phyloP scores from a whole-genome alignment of 1,140 invertebrate species.

The Rhagoletis pomonella region DNA sequence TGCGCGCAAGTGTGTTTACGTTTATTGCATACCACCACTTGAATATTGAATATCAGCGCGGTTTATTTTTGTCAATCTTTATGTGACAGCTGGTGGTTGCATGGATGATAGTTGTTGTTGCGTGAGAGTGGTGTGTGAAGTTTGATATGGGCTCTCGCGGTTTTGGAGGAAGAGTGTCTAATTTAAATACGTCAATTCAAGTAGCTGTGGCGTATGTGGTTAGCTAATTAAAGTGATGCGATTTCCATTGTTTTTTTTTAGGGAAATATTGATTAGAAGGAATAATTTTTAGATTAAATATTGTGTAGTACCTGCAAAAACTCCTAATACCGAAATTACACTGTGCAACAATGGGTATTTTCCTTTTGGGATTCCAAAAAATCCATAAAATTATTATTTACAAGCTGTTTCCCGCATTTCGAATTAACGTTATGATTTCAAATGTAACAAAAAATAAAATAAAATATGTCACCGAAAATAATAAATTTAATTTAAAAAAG shows the following conservation, averaged over 20 bases:
- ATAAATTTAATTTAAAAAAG: too few species aligned
- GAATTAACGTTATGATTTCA: too few species aligned
- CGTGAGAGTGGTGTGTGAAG: not conserved
- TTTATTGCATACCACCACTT: not conserved
- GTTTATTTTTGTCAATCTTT: slow-evolving; percentile 34
- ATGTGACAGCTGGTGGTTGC: slow-evolving; percentile 32
- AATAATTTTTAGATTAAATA: not conserved
- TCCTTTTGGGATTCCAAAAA: too few species aligned
- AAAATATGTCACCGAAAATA: too few species aligned
- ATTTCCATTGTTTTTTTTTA: slow-evolving; percentile 20
- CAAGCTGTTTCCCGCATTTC: too few species aligned
- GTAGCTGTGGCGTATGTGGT: not conserved
- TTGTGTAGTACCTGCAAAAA: too few species aligned
- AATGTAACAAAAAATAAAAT: too few species aligned
- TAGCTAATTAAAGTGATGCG: not conserved
- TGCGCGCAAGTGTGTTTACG: not conserved
- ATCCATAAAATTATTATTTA: too few species aligned
- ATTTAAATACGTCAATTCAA: slow-evolving; percentile 5
- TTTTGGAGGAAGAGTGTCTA: not conserved
- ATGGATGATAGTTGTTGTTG: not conserved
- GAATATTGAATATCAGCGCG: slow-evolving; percentile 39
- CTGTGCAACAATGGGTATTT: too few species aligned
- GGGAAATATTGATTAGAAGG: not conserved
- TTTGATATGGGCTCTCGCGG: not conserved
- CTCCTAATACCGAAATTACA: too few species aligned